Percentiles rank a stretch among this genome's conserved stretches.
phyloP scores from a whole-genome alignment of 2,888 invertebrate species.

The Rosalia funebris region DNA sequence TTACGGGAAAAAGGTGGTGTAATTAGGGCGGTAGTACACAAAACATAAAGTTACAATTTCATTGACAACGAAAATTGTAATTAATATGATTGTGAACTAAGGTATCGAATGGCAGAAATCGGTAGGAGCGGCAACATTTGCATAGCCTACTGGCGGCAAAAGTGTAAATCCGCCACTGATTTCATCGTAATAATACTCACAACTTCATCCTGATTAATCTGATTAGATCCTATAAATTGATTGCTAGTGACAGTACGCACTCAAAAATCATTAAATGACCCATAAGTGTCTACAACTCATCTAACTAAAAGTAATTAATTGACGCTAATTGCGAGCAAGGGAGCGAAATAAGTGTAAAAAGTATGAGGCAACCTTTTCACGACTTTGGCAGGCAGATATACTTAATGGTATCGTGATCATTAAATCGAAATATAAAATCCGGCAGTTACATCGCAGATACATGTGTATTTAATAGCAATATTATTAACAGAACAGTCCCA shows the following conservation, averaged over 20 bases:
- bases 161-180: too few species aligned
- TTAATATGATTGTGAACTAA: too few species aligned
- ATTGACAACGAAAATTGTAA: too few species aligned
- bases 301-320: neutral
- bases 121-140: too few species aligned
- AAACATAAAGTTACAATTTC: too few species aligned
- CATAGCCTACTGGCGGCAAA: too few species aligned
- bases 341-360: neutral
- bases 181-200: too few species aligned
- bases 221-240: neutral
- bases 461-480: conserved; percentile 12
- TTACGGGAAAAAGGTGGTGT: too few species aligned
- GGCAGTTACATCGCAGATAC: conserved; percentile 9
- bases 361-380: neutral
- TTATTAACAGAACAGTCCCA: conserved; percentile 10
- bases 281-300: neutral
- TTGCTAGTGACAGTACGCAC: conserved; percentile 5
- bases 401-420: neutral
- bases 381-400: neutral
- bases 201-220: too few species aligned
- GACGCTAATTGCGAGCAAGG: neutral
- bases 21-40: too few species aligned
- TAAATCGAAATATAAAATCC: conserved; percentile 3
- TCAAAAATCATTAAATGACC: neutral
- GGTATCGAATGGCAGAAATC: too few species aligned